These are phyloP conservation scores for Lepilemur septentrionalis DNA, from an alignment of 2,797 vertebrate species.

Conservation along the genomic window DNA sequence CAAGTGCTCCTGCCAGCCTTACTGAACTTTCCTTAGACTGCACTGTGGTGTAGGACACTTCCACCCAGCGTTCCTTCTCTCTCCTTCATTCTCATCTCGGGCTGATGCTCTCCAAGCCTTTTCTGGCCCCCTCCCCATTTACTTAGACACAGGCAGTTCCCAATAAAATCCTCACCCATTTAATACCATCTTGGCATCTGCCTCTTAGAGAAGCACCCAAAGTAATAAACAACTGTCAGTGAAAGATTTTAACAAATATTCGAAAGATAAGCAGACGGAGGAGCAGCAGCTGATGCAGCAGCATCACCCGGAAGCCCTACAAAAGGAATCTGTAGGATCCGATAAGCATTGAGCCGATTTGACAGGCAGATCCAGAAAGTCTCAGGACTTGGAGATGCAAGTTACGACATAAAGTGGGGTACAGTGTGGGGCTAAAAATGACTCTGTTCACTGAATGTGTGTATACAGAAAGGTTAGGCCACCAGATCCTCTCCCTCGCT, in stretches of 20 bases:
- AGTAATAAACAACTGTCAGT: not conserved
- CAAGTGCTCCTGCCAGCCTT: not conserved
- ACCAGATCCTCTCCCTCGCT: not conserved
- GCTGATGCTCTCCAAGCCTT: not conserved
- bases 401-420: not conserved
- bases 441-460: not conserved
- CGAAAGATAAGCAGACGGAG: not conserved
- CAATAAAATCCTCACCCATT: not conserved
- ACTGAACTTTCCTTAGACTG: not conserved
- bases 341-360: not conserved
- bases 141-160: not conserved
- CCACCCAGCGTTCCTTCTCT: not conserved
- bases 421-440: not conserved
- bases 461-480: not conserved
- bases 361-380: not conserved
- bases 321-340: not conserved
- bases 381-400: not conserved
- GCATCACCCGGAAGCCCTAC: not conserved
- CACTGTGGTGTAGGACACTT: not conserved
- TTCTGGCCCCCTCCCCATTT: not conserved
- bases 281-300: not conserved
- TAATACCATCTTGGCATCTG: not conserved
- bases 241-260: conserved; percentile 7
- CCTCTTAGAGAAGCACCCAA: not conserved
- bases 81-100: not conserved